Evolutionary conservation across 2,113 vertebrate genomes (phyloP).

Genomic region (Platycercus adscitus): DNA sequence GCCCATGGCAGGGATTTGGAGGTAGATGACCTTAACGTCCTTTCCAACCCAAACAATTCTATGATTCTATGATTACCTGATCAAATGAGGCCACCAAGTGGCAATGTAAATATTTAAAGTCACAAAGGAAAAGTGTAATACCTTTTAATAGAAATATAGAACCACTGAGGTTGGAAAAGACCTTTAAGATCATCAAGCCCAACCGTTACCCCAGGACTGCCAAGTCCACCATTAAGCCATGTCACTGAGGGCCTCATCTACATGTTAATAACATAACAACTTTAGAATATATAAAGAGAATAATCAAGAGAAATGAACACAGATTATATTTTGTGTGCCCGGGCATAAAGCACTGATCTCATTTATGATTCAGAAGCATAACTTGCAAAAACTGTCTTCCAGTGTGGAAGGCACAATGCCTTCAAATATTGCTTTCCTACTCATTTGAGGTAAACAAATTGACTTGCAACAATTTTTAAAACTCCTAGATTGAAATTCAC

Average conservation of each 20-base stretch:
- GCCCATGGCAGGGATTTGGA: background rate
- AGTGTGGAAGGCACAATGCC: background rate
- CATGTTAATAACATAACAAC: background rate
- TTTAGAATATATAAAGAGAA: background rate
- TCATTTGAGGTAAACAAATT: background rate
- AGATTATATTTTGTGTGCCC: background rate
- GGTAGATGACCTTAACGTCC: background rate
- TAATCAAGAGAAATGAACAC: background rate
- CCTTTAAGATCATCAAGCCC: background rate
- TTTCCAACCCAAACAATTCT: background rate
- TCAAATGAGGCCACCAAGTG: slow-evolving; percentile 58
- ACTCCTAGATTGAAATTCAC: background rate
- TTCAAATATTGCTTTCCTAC: background rate
- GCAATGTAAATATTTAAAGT: slow-evolving; percentile 2
- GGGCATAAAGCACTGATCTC: background rate
- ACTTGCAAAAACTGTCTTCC: background rate
- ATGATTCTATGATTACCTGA: background rate
- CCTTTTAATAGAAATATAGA: background rate
- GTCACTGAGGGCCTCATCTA: background rate
- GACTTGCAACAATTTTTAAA: background rate
- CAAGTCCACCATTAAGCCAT: background rate
- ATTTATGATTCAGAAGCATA: background rate
- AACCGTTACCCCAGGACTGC: background rate
- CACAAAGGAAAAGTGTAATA: background rate
- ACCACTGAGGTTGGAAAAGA: background rate